Evolutionary conservation across 2,888 invertebrate genomes (phyloP), one percentile per base, ranked within the genome.

Genomic region (Eremobia ochroleuca): DNA sequence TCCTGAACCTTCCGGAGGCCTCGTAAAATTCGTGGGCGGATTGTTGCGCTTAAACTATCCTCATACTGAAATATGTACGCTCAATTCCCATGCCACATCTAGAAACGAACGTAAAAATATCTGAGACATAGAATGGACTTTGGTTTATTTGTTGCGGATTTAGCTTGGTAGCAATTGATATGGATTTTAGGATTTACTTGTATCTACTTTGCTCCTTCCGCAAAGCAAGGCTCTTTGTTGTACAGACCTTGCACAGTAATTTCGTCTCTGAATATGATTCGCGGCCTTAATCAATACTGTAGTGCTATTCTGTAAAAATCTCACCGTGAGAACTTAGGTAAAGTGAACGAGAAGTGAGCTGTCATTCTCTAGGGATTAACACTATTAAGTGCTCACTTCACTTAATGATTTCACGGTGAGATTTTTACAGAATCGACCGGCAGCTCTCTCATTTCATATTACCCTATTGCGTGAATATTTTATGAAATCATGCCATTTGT

Each of bases 11-110:
- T 85, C 85, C 88, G 84, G 84, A 85, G 85, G 77, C 76, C 89
- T 92, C 92, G 89, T 93, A 93, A 93, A 93, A 92, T 92, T 90
- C 90, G 85, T 89, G 89, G 90, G 87, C 74, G 89, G 90, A 92
- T 92, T 91, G 92, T 92, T 90, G 88, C 88, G 88, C 86, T 88
- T 90, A 87, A 90, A 91, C 89, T 88, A 88, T 87, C 85, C 84
- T 68, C 73, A 67, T 87, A 87, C 87, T 93, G 87, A 92, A 93
- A 91, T 91, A 94, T 93, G 88, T 88, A 92, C 87, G 87, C 81
- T 83, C 89, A 88, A 90, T 92, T 87, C 87, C 84, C 84, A 83
- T 83, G 83, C 83, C 79, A 87, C 86, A 88, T 86, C 79, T 80
- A 76, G 82, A 81, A 81, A 74, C 79, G 75, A 81, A 88, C 82